Percentiles rank a stretch among this genome's conserved stretches.
These are phyloP conservation scores for Danio kyathit DNA, from an alignment of 2,797 vertebrate genomes.

Conservation along the genomic window DNA sequence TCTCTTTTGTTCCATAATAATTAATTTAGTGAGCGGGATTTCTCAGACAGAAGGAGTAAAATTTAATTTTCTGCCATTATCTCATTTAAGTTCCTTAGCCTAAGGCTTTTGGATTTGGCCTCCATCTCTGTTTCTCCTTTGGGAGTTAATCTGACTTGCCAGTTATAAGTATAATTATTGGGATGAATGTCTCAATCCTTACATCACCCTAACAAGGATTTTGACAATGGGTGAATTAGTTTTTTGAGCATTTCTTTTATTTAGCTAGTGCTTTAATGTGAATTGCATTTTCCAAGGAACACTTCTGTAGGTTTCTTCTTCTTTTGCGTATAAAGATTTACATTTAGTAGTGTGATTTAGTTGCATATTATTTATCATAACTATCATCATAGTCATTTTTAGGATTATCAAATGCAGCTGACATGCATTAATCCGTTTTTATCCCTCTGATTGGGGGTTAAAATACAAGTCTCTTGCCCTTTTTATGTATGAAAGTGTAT, in stretches of 20 bases:
- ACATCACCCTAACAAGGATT: neutral
- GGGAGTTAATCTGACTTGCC: conserved; percentile 32
- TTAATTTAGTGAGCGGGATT: neutral
- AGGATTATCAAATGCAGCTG: too few species aligned
- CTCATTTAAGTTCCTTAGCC: conserved; percentile 17
- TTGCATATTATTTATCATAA: neutral
- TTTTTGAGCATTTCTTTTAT: neutral
- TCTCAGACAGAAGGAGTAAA: neutral
- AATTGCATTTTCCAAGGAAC: neutral
- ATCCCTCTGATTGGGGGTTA: too few species aligned
- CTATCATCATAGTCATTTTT: too few species aligned
- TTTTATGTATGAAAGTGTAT: conserved; percentile 9
- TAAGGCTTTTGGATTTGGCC: conserved; percentile 7
- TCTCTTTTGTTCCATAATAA: neutral
- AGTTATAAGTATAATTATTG: conserved; percentile 34
- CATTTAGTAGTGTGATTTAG: neutral
- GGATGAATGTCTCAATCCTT: conserved; percentile 18
- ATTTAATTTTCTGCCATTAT: conserved; percentile 34
- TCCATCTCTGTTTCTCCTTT: conserved; percentile 28
- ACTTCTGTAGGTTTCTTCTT: neutral
- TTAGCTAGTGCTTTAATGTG: neutral
- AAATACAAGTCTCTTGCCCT: neutral
- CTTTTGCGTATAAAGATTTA: neutral
- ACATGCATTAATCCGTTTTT: too few species aligned
- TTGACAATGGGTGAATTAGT: neutral